These are phyloP conservation scores for Monoplex corrugatus DNA, from an alignment of 2,888 invertebrate genomes.

Conservation along the genomic window DNA sequence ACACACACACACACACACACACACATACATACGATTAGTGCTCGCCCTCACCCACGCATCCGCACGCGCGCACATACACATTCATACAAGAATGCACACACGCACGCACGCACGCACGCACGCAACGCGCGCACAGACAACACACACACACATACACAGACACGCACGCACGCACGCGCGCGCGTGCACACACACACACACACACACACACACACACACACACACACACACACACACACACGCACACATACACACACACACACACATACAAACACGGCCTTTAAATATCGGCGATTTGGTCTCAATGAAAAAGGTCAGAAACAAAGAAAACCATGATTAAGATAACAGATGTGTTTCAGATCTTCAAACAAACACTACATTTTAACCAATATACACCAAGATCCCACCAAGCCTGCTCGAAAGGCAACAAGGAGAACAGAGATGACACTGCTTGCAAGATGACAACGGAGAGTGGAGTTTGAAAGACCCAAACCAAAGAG, in stretches of 20 bases:
- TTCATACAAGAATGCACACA: not conserved
- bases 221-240: not conserved
- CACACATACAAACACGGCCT: conserved; percentile 15
- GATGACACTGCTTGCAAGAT: too few species aligned
- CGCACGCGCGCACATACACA: not conserved
- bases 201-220: not conserved
- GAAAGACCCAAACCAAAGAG: too few species aligned
- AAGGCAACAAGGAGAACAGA: too few species aligned
- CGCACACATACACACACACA: conserved; percentile 20
- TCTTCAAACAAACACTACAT: too few species aligned
- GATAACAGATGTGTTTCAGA: too few species aligned
- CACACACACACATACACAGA: conserved; percentile 4
- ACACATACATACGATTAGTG: conserved; percentile 6
- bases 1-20: conserved; percentile 11
- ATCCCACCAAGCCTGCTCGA: too few species aligned
- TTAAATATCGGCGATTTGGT: too few species aligned
- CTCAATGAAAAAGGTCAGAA: too few species aligned
- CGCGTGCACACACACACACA: conserved; percentile 17
- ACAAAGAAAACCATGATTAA: too few species aligned
- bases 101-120: not conserved
- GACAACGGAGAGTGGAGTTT: too few species aligned
- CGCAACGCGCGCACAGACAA: not conserved
- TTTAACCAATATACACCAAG: too few species aligned
- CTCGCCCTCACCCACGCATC: not conserved
- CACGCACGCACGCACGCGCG: not conserved